These are phyloP conservation scores for Diorhabda sublineata DNA, from an alignment of 1,140 invertebrate genomes.

Conservation along the genomic window DNA sequence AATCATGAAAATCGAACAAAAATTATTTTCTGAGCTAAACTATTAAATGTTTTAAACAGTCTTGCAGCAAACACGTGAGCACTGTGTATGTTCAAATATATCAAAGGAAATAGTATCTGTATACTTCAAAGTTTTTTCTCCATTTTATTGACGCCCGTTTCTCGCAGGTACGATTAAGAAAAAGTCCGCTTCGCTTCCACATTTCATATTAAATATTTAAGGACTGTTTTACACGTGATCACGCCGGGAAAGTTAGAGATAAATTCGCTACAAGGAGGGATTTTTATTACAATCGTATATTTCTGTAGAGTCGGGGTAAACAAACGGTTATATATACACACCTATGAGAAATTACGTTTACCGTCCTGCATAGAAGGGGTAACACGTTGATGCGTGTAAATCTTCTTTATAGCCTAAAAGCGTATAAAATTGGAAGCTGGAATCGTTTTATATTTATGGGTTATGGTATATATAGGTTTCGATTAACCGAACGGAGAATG, in stretches of 20 bases:
- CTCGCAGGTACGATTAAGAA: constrained; percentile 29
- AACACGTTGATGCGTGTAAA: constrained; percentile 1
- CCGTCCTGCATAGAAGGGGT: neutral
- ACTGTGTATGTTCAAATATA: no score
- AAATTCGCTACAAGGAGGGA: constrained; percentile 14
- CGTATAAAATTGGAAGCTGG: neutral
- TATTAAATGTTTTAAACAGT: no score
- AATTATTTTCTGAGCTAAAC: no score
- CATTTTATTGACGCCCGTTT: constrained; percentile 30
- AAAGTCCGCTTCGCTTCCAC: constrained; percentile 20
- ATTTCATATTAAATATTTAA: constrained; percentile 26
- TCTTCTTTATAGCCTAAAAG: neutral
- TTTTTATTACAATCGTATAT: constrained; percentile 18
- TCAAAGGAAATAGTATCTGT: constrained; percentile 25
- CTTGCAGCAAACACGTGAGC: no score
- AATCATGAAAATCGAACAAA: no score
- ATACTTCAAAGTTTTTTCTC: constrained; percentile 28
- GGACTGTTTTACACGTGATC: constrained; percentile 31
- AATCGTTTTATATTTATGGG: neutral
- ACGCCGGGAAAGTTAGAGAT: constrained; percentile 17
- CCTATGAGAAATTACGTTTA: constrained; percentile 2
- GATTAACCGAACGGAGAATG: neutral
- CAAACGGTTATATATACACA: neutral
- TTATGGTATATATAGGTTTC: neutral
- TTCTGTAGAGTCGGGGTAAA: neutral